phyloP scores from a whole-genome alignment of 1,140 invertebrate species.

The Drosophila takahashii region DNA sequence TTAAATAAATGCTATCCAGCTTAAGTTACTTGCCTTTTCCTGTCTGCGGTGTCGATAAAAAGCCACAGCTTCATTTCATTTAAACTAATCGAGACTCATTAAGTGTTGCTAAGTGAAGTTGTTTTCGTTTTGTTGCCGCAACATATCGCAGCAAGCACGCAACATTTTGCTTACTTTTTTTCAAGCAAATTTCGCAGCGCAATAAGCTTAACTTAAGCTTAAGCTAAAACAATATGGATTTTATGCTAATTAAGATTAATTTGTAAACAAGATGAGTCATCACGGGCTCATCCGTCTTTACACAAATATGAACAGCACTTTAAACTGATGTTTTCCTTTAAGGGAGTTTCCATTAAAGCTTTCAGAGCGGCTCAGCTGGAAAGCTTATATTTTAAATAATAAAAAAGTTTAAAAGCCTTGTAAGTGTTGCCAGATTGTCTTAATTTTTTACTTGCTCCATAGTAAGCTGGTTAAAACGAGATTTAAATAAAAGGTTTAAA shows the following conservation, averaged over 20 bases:
- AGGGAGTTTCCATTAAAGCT: constrained; percentile 6
- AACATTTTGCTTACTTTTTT: constrained; percentile 42
- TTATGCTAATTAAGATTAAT: constrained; percentile 21
- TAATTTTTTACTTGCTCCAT: not conserved
- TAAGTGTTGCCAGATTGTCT: constrained; percentile 34
- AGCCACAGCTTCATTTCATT: constrained; percentile 51
- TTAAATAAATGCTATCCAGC: constrained; percentile 55
- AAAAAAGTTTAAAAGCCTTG: constrained; percentile 1
- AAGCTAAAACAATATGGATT: constrained; percentile 11
- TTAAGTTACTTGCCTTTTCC: constrained; percentile 6
- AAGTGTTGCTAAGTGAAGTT: constrained; percentile 29
- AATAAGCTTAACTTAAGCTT: not conserved
- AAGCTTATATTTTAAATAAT: constrained; percentile 10
- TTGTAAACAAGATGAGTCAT: constrained; percentile 16
- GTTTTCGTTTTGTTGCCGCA: constrained; percentile 5
- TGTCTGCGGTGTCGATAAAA: constrained; percentile 43
- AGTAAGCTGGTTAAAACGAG: not conserved
- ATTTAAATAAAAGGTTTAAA: too few species aligned
- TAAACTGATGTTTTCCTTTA: not conserved
- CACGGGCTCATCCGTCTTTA: not conserved
- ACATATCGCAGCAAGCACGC: constrained; percentile 11
- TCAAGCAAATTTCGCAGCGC: not conserved
- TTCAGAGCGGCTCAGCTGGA: not conserved
- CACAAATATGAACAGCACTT: constrained; percentile 7
- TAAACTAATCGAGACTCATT: constrained; percentile 65